Base-by-base conservation (phyloP, 2,113 vertebrate species). In the Syngnathus typhle region DNA sequence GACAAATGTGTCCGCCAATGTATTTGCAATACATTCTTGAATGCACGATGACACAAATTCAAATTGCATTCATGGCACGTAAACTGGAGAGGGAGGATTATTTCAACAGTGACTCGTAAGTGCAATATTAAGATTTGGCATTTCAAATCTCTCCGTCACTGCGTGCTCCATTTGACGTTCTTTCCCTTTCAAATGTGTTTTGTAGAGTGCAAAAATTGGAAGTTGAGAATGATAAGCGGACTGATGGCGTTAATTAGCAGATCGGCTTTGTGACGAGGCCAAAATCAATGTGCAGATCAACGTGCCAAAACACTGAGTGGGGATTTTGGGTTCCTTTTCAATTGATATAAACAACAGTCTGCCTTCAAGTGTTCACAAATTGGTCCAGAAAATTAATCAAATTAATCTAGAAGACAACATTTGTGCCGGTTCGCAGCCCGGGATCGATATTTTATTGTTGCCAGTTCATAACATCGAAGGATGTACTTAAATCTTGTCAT, bases 51-150 rank as follows among this genome's bases (percentile, higher is more conserved):
- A 67, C 46, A 73, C 70, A 76, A 72, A 80, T 16, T 10, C 79
- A 77, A 60, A 63, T 73, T 84, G 32, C 65, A 70, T 82, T 86
- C 91, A 88, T 89, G 92, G 93, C 93, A 93, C 91, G 65, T 59
- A 11, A 77, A 90, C 87, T 85, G 74, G 87, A 71, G 75, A 13
- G 82, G 80, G 72, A 77, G 83, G 54, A 74, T 66, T 76, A 77
- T 77, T 84, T 81, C 69, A 73, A 79, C 61, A 84, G 89, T 69
- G 38, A 83, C 64, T 74, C 74, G 3, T 11, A 72, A 77, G 59
- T 46, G 63, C 64, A 77, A 46, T 71, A 65, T 60, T 68, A 36
- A 70, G 10, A 44, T 82, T 79, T 67, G 82, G 79, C 73, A 76
- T 84, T 69, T 60, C 47, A 78, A 76, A 85, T 83, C 76, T 75